A percentile compares a stretch with the other conserved stretches of the same genome.
Conservation (phyloP, 2,113 vertebrate species). For the Elachura formosa region DNA sequence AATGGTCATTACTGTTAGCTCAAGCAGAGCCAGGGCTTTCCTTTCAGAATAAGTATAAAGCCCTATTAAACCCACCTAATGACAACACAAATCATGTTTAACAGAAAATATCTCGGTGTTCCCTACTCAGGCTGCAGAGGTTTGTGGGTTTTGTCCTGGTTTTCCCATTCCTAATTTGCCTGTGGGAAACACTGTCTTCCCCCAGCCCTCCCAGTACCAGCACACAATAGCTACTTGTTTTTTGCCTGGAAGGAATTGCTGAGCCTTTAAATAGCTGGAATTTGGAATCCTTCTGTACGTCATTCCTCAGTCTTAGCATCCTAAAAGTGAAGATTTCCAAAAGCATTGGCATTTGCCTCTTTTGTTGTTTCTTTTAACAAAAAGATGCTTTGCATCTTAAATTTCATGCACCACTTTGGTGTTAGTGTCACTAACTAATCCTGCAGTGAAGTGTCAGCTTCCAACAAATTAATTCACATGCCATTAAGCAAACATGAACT, state of each 20-base stretch:
- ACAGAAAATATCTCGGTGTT: constrained; percentile 26
- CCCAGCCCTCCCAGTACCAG: background rate
- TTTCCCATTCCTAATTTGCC: constrained; percentile 40
- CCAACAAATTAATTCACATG: background rate
- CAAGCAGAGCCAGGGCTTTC: background rate
- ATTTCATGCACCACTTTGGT: background rate
- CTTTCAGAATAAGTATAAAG: background rate
- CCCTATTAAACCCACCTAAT: constrained; percentile 15
- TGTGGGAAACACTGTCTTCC: background rate
- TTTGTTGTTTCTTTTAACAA: background rate
- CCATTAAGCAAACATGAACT: background rate
- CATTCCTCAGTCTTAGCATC: background rate
- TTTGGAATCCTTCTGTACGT: background rate
- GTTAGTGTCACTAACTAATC: background rate
- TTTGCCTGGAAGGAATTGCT: background rate
- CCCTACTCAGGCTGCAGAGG: background rate
- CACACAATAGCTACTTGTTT: constrained; percentile 45
- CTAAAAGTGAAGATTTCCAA: background rate
- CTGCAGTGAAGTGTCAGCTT: background rate
- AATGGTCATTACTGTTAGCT: background rate
- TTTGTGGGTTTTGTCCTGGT: background rate
- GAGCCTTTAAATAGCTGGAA: constrained; percentile 31
- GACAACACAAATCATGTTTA: background rate
- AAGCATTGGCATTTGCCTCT: background rate
- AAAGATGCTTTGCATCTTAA: background rate